phyloP scores from a whole-genome alignment of 2,888 invertebrate species.

The Oxytorus armatus region DNA sequence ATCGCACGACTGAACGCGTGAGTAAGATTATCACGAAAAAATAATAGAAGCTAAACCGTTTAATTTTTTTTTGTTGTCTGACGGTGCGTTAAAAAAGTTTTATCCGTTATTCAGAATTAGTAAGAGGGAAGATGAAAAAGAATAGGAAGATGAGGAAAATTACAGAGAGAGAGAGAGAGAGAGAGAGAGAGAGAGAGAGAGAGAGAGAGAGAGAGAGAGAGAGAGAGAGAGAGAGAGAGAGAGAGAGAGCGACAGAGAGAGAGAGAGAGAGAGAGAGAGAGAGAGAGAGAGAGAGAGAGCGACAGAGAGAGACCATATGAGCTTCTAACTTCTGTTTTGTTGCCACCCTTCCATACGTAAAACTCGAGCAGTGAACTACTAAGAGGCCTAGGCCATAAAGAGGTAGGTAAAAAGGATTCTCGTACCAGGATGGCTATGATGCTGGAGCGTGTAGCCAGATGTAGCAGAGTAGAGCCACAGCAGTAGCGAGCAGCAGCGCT shows the following conservation, averaged over 20 bases:
- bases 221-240: neutral
- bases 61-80: slow-evolving; percentile 12
- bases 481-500: slow-evolving; percentile 26
- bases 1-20: neutral
- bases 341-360: slow-evolving; percentile 5
- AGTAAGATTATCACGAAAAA: slow-evolving; percentile 18
- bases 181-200: slow-evolving; percentile 6
- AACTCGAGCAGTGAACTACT: slow-evolving; percentile 3
- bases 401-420: slow-evolving; percentile 33
- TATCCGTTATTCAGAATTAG: slow-evolving; percentile 76
- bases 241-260: slow-evolving; percentile 9
- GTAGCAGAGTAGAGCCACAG: slow-evolving; percentile 26
- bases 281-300: too few species aligned
- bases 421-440: slow-evolving; percentile 28
- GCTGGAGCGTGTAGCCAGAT: slow-evolving; percentile 13
- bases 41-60: slow-evolving; percentile 23
- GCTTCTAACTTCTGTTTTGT: slow-evolving; percentile 15
- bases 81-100: slow-evolving; percentile 73
- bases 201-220: neutral
- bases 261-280: neutral
- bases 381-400: slow-evolving; percentile 15
- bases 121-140: slow-evolving; percentile 29
- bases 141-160: neutral
- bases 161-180: slow-evolving; percentile 1
- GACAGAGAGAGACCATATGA: neutral